Evolutionary conservation across 2,113 vertebrate genomes (phyloP), one percentile per base, ranked within the genome.

Genomic region (Leptobrachium leishanense): DNA sequence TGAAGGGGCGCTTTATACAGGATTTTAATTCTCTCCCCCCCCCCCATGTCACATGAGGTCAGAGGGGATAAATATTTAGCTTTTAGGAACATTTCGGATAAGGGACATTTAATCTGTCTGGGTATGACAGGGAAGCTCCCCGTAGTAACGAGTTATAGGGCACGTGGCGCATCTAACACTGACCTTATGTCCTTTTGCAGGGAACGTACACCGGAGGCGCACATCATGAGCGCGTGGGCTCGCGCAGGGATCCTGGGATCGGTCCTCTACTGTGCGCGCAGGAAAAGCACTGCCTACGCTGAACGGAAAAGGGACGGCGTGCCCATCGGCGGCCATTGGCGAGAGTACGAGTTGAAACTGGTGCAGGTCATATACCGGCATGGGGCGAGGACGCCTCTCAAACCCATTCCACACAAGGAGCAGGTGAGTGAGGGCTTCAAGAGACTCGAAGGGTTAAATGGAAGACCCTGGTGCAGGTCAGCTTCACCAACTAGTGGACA

Each of bases 361-460:
- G 95, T 96, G 50, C 96, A 95, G 84, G 92, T 97, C 5, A 83
- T 96, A 65, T 98, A 94, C 77, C 90, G 95, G 55, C 96, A 96
- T 11, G 96, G 97, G 0, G 97, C 96, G 0, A 92, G 95, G 68
- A 97, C 95, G 0, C 96, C 96, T 0, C 92, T 98, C 5, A 94
- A 91, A 82, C 90, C 90, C 0, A 93, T 97, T 59, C 96, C 95
- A 1, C 87, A 87, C 31, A 57, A 88, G 13, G 81, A 89, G 70
- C 93, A 95, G 95, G 97, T 92, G 88, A 86, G 12, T 40, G 0
- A 2, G 55, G 20, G 20, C 20, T 31, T 31, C 20, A 31, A 31
- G 20, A 31, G 20, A 31, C 20, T 31, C 20, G 20, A 31, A 31
- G 20, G 10, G 5, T 10, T 12, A 57, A 57, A 10, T 57, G 13